These are phyloP conservation scores for Drosophila melanogaster DNA, from an alignment of 1,140 invertebrate species.

Conservation along the genomic window Release_6_plus_ISO1_MT NT_033777.3:9360001-9360500, in stretches of 20 bases:
- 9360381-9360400: slow-evolving; percentile 39
- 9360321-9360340: slow-evolving; percentile 67
- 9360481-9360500: not conserved
- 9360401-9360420: slow-evolving; percentile 26
- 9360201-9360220: slow-evolving; percentile 69
- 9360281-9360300: slow-evolving; percentile 49
- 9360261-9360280: slow-evolving; percentile 38
- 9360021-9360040: slow-evolving; percentile 68
- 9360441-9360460: slow-evolving; percentile 40
- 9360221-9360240: slow-evolving; percentile 62
- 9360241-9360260: slow-evolving; percentile 39
- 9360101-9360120: slow-evolving; percentile 40
- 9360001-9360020: slow-evolving; percentile 51
- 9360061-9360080: slow-evolving; percentile 83
- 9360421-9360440: slow-evolving; percentile 36
- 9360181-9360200: slow-evolving; percentile 60
- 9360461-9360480: slow-evolving; percentile 24
- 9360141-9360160: slow-evolving; percentile 62
- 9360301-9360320: slow-evolving; percentile 36
- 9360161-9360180: slow-evolving; percentile 67
- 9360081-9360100: slow-evolving; percentile 55
- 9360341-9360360: slow-evolving; percentile 36
- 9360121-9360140: slow-evolving; percentile 71
- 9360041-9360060: slow-evolving; percentile 84
- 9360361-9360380: slow-evolving; percentile 34